Base-by-base conservation (phyloP, 2,888 invertebrate genomes). In the Barypeithes pellucidus region DNA sequence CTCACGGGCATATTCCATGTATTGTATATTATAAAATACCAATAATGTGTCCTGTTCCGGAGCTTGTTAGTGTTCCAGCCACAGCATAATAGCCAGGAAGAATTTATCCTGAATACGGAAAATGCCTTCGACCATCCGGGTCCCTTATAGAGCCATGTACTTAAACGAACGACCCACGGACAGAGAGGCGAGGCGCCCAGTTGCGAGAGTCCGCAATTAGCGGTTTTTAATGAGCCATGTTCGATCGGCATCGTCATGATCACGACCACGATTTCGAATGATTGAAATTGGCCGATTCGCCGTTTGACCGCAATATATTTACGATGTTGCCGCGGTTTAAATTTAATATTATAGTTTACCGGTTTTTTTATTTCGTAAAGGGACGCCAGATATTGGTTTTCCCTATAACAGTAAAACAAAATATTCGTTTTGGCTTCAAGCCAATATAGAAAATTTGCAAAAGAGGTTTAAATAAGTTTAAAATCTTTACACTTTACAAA, bases 201-300 rank as follows among this genome's bases (percentile, higher is more conserved):
- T n/a, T 52, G 29, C 43, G 16, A 47, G 20, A 50, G 33, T 65
- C 39, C 39, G 50, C 52, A 65, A 65, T 65, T 65, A 65, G 50
- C 39, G 63, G 16, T n/a, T 36, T n/a, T 11, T 65, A 65, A 65
- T 65, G 39, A 65, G 63, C 47, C 14, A 36, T 36, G 62, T 62
- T 62, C 62, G 62, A 62, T 62, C 62, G 45, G 45, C 62, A 62
- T 62, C 62, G 45, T 47, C 62, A 14, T 47, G 63, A 65, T 65
- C 45, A 65, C 63, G 63, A 65, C 63, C 63, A n/a, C 39, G 50
- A 65, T 65, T 65, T 50, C 29, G 24, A 57, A 62, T 47, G 29
- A 62, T 62, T 62, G 50, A 65, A 33, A 65, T 20, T 65, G 63
- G 63, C 63, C 63, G 50, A 36, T 50, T 50, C 50, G 47, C 63